Evolutionary conservation across 2,113 vertebrate species (phyloP), one percentile per base, ranked within the genome.

Genomic region (Ailurus styani): DNA sequence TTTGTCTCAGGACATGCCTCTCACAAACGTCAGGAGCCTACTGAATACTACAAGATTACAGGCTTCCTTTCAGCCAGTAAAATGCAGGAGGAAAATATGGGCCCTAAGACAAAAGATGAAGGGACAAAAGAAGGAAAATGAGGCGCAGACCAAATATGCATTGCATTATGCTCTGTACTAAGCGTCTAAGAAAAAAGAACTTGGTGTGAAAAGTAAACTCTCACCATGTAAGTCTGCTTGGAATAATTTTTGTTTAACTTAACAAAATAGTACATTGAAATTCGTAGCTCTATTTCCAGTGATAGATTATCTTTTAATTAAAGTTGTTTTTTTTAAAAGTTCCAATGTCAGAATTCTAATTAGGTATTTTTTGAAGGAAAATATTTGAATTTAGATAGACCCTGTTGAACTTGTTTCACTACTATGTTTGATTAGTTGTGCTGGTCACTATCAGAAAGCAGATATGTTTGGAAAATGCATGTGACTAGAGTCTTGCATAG

Each of bases 1-100:
- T 93, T 93, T 96, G 50, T 96, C 92, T 96, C 52, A 52, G 50
- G 87, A 91, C 75, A 60, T 95, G 78, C n/a, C 23, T 86, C 94
- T 93, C 0, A 0, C 68, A 3, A 68, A 95, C 12, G 0, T 91
- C 81, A 21, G 34, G 83, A 93, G 40, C 21, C 73, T 54, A 94
- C 84, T 97, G 52, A n/a, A 93, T 93, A 88, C 4, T 60, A 82
- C 79, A 97, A 42, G 81, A 37, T 21, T 97, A 90, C 75, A 94
- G 45, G 84, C 54, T 78, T 77, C 66, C 95, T 93, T 96, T 79
- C 57, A 93, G 93, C 60, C 40, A 77, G 37, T 66, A 85, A 31
- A 86, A 83, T 17, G 4, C 64, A 64, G 40, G 21, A 79, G 29
- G 83, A 94, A 95, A 79, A 82, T 93, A 40, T 86, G 88, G 72